Evolutionary conservation across 2,888 invertebrate species (phyloP).

Genomic region (Oscheius sp.): DNA sequence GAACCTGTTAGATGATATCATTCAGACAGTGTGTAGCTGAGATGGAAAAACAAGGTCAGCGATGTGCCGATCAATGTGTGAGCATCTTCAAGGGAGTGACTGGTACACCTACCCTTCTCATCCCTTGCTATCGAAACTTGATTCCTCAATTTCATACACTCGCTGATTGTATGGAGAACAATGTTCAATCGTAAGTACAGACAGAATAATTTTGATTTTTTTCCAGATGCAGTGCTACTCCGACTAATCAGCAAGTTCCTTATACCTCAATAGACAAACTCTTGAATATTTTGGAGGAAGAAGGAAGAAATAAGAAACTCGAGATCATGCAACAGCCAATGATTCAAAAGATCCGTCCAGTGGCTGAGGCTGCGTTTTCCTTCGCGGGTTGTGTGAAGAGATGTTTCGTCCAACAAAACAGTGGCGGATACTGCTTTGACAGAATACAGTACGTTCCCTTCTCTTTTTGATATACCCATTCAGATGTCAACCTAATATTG

Average conservation of each 20-base stretch:
- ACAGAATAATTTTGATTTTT: background rate
- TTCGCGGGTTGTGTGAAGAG: constrained; percentile 26
- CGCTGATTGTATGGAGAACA: constrained; percentile 18
- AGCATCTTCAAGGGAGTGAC: constrained; percentile 3
- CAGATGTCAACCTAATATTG: constrained; percentile 26
- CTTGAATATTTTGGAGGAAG: background rate
- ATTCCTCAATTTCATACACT: constrained; percentile 13
- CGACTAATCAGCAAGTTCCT: background rate
- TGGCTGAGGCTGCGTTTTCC: constrained; percentile 24
- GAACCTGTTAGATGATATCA: no score
- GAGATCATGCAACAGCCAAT: background rate
- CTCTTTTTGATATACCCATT: no score
- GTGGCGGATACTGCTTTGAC: constrained; percentile 25
- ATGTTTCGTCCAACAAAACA: constrained; percentile 17
- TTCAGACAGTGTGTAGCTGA: constrained; percentile 11
- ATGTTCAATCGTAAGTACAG: constrained; percentile 19
- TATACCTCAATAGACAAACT: constrained; percentile 12
- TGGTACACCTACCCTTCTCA: background rate
- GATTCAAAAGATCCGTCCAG: constrained; percentile 12
- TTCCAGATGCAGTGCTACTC: background rate
- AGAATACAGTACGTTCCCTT: constrained; percentile 1
- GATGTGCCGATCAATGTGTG: constrained; percentile 12
- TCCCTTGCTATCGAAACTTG: constrained; percentile 3
- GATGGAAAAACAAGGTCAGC: constrained; percentile 23
- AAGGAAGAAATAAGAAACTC: background rate